Base-by-base conservation (phyloP, 2,888 invertebrate genomes). In the Brachypterus glaber region DNA sequence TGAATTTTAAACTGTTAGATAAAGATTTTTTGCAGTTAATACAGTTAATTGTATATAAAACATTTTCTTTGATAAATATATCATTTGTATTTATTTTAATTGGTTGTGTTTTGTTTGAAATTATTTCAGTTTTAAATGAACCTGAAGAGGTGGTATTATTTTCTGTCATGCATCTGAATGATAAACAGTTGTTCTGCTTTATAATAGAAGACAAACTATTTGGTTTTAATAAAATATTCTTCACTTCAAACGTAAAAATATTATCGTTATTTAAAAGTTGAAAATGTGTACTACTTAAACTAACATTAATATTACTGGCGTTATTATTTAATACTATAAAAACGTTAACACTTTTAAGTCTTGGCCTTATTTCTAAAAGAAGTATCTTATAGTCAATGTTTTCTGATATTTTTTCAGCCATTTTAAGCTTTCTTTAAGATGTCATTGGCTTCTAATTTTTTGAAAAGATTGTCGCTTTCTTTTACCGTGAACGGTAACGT, bases 401-500 rank as follows among this genome's bases (percentile, higher is more conserved):
- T 39, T 44, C 30, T n/a, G 4, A 16, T n/a, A 43, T 46, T 47
- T n/a, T n/a, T n/a, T 52, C 35, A 47, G 44, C 35, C 39, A 37
- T 46, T 43, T 30, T 25, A 42, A 40, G 40, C 41, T 62, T 62
- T 67, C 62, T 54, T 69, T 58, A 49, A 72, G 54, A 57, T 55
- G 41, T 76, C 76, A 47, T 74, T 70, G 8, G 73, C 70, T 54
- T 76, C 73, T 49, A 78, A 78, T 38, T 76, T 69, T 27, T 73
- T 69, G 53, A 78, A 82, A 14, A 92, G 67, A 30, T 75, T 75
- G 55, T 86, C 83, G 57, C 78, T 79, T 61, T 89, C 84, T 43
- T 77, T 75, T 11, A 89, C 69, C 16, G 79, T 76, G 67, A 88
- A 95, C 0, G 88, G 79, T 44, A 98, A 58, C 0, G 84, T 82